Base-by-base conservation (phyloP, 2,888 invertebrate species). In the Thelaira solivaga region DNA sequence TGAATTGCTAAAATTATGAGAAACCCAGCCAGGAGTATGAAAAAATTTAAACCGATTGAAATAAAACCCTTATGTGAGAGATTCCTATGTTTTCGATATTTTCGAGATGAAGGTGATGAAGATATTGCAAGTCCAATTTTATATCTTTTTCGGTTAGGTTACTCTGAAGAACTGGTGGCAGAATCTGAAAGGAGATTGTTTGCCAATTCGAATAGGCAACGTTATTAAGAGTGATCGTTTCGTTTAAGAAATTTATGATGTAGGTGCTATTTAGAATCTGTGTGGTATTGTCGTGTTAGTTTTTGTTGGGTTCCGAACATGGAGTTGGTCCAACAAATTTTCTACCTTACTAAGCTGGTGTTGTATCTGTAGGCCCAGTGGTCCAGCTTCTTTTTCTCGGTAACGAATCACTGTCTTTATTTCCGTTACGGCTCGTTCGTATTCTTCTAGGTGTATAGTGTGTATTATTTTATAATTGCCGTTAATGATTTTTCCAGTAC, bases 101-200 rank as follows among this genome's bases (percentile, higher is more conserved):
- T 20, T 53, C 20, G 18, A 53, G 18, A 31, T 53, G 47, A 0
- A 47, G 24, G 26, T 45, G 8, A 18, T 47, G 24, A 1, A 47
- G 47, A 24, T 26, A 47, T 24, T 47, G 39, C 13, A 47, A 47
- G 20, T 47, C 47, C 26, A 47, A 47, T 47, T 47, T 47, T n/a
- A 47, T 47, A 26, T 47, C 39, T n/a, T 47, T 47, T 47, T 47
- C 22, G 4, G 47, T 47, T 13, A 47, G 11, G 26, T 47, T 47
- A 20, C 47, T n/a, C n/a, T 47, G 47, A 4, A 47, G 4, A 26
- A 47, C 11, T 26, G 26, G 47, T n/a, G 47, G 47, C 10, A 47
- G 47, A n/a, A 47, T 47, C 13, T 47, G 47, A 47, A 26, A 22
- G 26, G 47, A 47, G 5, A 26, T 47, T 47, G 47, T 26, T 22